Evolutionary conservation across 2,797 vertebrate genomes (phyloP).

Genomic region (Eulemur coronatus): DNA sequence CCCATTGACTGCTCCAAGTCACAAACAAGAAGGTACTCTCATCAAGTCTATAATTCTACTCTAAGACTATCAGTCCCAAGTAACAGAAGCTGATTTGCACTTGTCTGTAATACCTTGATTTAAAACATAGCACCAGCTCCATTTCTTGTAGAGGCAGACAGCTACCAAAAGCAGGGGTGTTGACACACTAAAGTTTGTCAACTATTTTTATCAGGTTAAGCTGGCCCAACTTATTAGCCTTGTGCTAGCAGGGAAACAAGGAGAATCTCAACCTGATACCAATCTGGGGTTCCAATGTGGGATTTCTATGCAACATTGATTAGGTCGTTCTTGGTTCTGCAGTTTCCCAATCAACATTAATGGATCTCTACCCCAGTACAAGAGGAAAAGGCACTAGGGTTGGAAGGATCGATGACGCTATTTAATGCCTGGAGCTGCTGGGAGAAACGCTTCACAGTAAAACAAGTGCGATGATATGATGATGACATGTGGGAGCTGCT

Average conservation of each 20-base stretch:
- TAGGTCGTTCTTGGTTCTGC: neutral
- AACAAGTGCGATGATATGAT: slow-evolving; percentile 18
- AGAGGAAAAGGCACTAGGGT: neutral
- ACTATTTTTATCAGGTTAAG: neutral
- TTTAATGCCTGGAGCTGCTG: neutral
- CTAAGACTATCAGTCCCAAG: neutral
- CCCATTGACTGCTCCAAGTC: neutral
- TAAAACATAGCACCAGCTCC: slow-evolving; percentile 17
- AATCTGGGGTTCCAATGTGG: neutral
- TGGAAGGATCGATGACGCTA: neutral
- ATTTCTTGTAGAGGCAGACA: slow-evolving; percentile 41
- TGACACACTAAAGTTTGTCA: neutral
- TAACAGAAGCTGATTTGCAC: slow-evolving; percentile 22
- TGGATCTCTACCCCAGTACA: neutral
- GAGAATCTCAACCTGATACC: neutral
- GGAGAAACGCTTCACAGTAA: slow-evolving; percentile 23
- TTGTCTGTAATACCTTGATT: neutral
- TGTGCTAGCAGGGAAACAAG: neutral
- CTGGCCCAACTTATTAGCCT: neutral
- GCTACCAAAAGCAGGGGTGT: neutral
- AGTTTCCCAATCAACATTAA: slow-evolving; percentile 18
- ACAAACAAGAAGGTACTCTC: slow-evolving; percentile 30
- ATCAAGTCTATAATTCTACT: neutral
- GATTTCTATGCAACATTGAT: neutral
- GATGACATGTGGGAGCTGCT: slow-evolving; percentile 62